Conservation (phyloP, 2,797 vertebrate species). For the Aldrovandia affinis region DNA sequence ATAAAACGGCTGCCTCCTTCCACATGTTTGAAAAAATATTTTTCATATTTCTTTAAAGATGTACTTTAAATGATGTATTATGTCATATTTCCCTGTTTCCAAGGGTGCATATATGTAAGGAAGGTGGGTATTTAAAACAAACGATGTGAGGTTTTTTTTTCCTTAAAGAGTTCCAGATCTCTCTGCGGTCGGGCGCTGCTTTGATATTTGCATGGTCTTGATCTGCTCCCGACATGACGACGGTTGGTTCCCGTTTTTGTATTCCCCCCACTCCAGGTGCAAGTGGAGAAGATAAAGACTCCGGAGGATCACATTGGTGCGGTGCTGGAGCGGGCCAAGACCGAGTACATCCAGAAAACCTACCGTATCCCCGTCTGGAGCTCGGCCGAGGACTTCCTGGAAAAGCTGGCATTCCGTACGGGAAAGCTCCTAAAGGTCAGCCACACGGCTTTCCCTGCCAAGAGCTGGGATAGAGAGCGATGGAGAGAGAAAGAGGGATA, state of each 20-base stretch:
- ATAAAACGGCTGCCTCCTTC: no score
- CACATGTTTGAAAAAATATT: no score
- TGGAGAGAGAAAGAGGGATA: not conserved
- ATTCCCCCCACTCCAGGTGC: constrained; percentile 76
- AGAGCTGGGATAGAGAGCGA: not conserved
- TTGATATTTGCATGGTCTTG: not conserved
- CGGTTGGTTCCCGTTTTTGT: constrained; percentile 16
- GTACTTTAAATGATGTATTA: not conserved
- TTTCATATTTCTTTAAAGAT: no score
- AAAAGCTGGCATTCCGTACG: constrained; percentile 88
- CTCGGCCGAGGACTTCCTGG: constrained; percentile 88
- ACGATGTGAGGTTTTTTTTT: not conserved
- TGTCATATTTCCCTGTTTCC: not conserved
- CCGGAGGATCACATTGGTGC: constrained; percentile 92
- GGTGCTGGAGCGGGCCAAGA: constrained; percentile 91
- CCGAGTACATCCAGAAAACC: constrained; percentile 93
- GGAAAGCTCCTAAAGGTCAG: constrained; percentile 93
- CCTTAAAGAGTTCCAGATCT: not conserved
- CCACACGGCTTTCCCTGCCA: not conserved
- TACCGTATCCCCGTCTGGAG: constrained; percentile 91
- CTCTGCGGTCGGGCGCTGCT: not conserved
- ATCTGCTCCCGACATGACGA: not conserved
- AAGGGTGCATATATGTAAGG: not conserved
- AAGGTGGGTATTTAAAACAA: not conserved
- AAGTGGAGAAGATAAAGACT: constrained; percentile 95